phyloP scores from a whole-genome alignment of 2,797 vertebrate genomes.

The Sebastes oblongus region DNA sequence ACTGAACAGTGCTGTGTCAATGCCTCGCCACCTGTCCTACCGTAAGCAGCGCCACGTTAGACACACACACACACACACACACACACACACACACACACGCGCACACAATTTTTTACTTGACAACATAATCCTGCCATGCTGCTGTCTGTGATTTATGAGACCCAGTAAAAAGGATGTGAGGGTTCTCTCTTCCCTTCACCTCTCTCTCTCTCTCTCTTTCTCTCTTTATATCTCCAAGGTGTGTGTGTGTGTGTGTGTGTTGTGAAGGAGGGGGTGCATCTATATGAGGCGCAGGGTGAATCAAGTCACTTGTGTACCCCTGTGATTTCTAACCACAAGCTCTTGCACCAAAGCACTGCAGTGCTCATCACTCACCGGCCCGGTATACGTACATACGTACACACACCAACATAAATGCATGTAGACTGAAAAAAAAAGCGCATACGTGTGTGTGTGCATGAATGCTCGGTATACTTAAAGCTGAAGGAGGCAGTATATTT shows the following conservation, averaged over 20 bases:
- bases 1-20: conserved; percentile 62
- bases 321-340: conserved; percentile 70
- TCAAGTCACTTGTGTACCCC: conserved; percentile 53
- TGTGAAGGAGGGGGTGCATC: conserved; percentile 19
- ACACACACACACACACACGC: conserved; percentile 6
- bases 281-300: conserved; percentile 51
- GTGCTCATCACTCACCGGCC: conserved; percentile 68
- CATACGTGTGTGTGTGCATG: too few species aligned
- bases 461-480: too few species aligned
- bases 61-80: conserved; percentile 18
- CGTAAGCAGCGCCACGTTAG: conserved; percentile 15
- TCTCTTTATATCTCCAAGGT: conserved; percentile 30
- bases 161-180: conserved; percentile 71
- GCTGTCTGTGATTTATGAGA: conserved; percentile 78
- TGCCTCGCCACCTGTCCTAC: conserved; percentile 67
- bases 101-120: conserved; percentile 58
- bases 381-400: neutral
- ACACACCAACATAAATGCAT: neutral
- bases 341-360: conserved; percentile 65
- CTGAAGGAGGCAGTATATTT: too few species aligned
- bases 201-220: conserved; percentile 6
- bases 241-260: conserved; percentile 8
- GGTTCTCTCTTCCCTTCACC: conserved; percentile 39
- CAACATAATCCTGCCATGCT: conserved; percentile 74
- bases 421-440: neutral